A percentile compares a stretch with the other conserved stretches of the same genome.
phyloP scores from a whole-genome alignment of 2,888 invertebrate genomes.

The Rhamnusium bicolor region DNA sequence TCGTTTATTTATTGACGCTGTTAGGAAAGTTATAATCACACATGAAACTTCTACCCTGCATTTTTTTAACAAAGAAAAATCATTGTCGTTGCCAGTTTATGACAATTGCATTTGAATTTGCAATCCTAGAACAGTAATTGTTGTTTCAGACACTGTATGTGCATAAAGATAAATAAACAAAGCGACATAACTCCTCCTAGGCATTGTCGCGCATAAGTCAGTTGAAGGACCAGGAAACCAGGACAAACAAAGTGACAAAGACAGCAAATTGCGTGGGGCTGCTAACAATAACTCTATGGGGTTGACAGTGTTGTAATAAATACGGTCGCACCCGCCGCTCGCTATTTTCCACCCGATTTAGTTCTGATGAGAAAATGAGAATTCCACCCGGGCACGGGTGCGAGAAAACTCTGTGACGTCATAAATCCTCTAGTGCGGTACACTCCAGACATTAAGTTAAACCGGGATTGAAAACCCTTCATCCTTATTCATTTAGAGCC shows the following conservation, averaged over 20 bases:
- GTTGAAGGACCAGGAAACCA: background rate
- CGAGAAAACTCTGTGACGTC: constrained; percentile 64
- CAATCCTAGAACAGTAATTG: background rate
- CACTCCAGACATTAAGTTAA: constrained; percentile 45
- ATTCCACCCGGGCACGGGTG: constrained; percentile 65
- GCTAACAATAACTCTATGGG: constrained; percentile 71
- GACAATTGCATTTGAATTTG: background rate
- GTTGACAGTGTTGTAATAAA: constrained; percentile 70
- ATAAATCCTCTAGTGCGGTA: constrained; percentile 54
- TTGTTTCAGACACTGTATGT: background rate
- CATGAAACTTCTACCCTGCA: too few species aligned
- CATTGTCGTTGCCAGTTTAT: too few species aligned
- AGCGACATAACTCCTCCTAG: constrained; percentile 10
- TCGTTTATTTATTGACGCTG: too few species aligned
- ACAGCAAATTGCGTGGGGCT: constrained; percentile 41
- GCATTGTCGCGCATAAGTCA: background rate
- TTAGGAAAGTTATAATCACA: too few species aligned
- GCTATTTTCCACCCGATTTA: constrained; percentile 72
- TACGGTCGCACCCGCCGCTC: constrained; percentile 66
- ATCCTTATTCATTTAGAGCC: constrained; percentile 40
- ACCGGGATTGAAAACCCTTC: constrained; percentile 42
- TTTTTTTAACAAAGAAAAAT: too few species aligned
- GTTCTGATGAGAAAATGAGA: constrained; percentile 70
- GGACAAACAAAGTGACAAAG: constrained; percentile 4
- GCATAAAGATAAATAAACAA: constrained; percentile 6